Evolutionary conservation across 2,797 vertebrate species (phyloP).

Genomic region (Halcyon smyrnensis): DNA sequence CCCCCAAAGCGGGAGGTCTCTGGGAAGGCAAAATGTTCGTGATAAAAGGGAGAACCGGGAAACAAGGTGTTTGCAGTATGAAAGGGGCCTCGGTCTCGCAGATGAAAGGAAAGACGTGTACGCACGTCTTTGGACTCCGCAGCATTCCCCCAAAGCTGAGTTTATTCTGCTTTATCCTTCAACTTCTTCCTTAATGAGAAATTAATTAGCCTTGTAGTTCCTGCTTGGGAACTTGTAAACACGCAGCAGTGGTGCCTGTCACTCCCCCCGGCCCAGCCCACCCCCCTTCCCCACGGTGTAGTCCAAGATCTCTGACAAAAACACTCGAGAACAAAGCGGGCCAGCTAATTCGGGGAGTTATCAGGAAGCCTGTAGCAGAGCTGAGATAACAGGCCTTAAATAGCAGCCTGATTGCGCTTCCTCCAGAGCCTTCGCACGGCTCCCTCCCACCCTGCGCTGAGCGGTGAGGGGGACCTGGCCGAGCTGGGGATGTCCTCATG

Average conservation of each 20-base stretch:
- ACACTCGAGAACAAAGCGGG: constrained; percentile 74
- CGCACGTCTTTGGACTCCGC: not conserved
- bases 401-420: constrained; percentile 70
- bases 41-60: not conserved
- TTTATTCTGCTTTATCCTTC: constrained; percentile 48
- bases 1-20: not conserved
- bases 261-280: constrained; percentile 12
- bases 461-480: rapidly evolving
- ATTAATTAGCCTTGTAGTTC: constrained; percentile 77
- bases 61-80: not conserved
- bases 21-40: not conserved
- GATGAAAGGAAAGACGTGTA: not conserved
- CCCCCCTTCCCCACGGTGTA: constrained; percentile 35
- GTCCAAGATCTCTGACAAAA: constrained; percentile 71
- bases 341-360: constrained; percentile 69
- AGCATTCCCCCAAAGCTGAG: constrained; percentile 41
- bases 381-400: constrained; percentile 78
- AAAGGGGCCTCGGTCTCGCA: not conserved
- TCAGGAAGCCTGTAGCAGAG: constrained; percentile 73
- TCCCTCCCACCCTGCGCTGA: not conserved
- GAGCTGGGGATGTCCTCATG: not conserved
- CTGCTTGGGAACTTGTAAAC: constrained; percentile 67
- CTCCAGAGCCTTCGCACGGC: not conserved
- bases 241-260: constrained; percentile 14
- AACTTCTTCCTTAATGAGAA: constrained; percentile 75